Evolutionary conservation across 2,113 vertebrate species (phyloP).

Genomic region (Penelope pileata): DNA sequence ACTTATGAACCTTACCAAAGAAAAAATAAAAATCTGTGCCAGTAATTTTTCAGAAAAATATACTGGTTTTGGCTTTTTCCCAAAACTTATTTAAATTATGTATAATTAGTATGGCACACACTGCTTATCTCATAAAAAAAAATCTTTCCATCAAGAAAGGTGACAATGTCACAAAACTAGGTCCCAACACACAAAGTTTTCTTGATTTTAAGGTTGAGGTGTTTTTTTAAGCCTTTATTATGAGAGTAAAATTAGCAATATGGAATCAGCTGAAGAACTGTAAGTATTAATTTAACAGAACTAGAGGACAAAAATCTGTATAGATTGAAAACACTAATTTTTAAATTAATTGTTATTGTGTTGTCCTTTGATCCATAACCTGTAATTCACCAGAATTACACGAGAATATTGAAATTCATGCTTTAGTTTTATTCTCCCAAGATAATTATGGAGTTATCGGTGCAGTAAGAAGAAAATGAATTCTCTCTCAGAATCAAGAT

Average conservation of each 20-base stretch:
- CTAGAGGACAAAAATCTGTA: neutral
- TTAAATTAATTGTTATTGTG: neutral
- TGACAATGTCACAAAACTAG: neutral
- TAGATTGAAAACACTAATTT: neutral
- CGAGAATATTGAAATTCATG: neutral
- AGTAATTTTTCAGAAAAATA: neutral
- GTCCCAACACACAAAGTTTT: fast-evolving
- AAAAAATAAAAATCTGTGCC: neutral
- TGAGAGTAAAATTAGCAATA: neutral
- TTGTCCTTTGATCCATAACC: neutral
- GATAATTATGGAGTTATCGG: neutral
- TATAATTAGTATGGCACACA: neutral
- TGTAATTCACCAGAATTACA: neutral
- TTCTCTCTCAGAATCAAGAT: neutral
- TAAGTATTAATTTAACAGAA: neutral
- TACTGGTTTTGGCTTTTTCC: neutral
- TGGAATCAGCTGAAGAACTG: neutral
- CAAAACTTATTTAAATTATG: neutral
- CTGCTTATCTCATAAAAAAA: neutral
- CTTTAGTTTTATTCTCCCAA: neutral
- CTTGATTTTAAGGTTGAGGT: neutral
- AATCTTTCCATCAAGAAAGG: neutral
- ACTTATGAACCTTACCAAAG: neutral
- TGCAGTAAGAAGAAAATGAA: neutral
- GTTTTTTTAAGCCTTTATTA: neutral